Evolutionary conservation across 37 sponge, comb jelly and placozoan genomes (phyloP), one percentile per base, ranked within the genome.

Genomic region (Theonella swinhoei): DNA sequence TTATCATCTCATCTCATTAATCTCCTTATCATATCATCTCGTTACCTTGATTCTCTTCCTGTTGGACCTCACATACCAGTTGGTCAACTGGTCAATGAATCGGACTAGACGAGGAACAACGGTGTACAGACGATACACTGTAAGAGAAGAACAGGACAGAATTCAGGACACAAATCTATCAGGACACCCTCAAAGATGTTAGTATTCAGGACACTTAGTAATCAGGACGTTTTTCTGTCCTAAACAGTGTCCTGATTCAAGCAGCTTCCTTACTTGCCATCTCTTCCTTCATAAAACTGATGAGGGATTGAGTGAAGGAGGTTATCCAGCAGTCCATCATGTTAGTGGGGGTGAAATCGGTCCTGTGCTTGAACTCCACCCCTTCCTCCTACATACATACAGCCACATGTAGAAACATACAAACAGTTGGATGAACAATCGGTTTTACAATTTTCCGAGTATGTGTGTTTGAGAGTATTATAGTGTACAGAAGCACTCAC

Each of bases 31-130:
- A 47, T 14, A 47, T 47, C 54, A 20, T 4, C 28, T 1, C 1
- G 23, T 60, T 33, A 91, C 95, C 90, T 95, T 93, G 81, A 98
- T 77, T 35, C 98, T 63, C 36, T 89, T 93, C 84, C 96, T 85
- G 95, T 98, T 98, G 65, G 90, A 88, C 65, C 98, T 67, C 40
- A 98, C 92, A 80, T 98, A 98, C 98, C 98, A 98, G 90, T 98
- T 98, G 25, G 98, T 98, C 68, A 98, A 80, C 80, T 94, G 92
- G 67, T 91, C 96, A 22, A 98, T 93, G 87, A 91, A 98, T 70
- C 54, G 78, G 34, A 98, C 82, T 58, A 98, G 90, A 28, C 92
- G 89, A 14, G 98, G 98, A 14, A 95, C 88, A 20, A 98, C 98
- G 62, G 98, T 98, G 89, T 98, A 98, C 28, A 98, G 88, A 7